Base-by-base conservation (phyloP, 2,888 invertebrate species). In the Lochmaea capreae region DNA sequence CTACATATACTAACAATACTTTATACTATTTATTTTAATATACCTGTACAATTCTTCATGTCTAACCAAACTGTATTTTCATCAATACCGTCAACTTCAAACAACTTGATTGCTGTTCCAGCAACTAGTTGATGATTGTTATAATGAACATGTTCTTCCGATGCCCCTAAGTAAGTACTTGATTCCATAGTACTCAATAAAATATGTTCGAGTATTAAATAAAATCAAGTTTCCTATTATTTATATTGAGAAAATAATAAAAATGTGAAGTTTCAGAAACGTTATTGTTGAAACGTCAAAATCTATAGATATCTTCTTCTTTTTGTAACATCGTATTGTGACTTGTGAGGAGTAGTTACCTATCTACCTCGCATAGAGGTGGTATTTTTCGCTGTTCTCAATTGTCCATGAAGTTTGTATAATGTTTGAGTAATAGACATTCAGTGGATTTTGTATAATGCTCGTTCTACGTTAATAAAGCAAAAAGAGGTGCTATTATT, bases 41-140 rank as follows among this genome's bases (percentile, higher is more conserved):
- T 70, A 70, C 70, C 70, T 49, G 70, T 43, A 63, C 70, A 70
- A 62, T 70, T 70, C 18, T 54, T 63, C 70, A 70, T 63, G 49
- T 63, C 70, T 12, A 70, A 43, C 70, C 70, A 70, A 63, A 63
- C 1, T 11, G 57, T 70, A 54, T 22, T 62, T 57, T 62, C 63
- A 63, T 70, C 70, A 22, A 26, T 18, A 42, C 70, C 70, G 26
- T 63, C 62, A 16, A 63, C 63, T 42, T 54, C 63, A 33, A 70
- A 70, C 14, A 70, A 39, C 61, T 70, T 70, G 14, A 70, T 42
- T 54, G 62, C 54, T 63, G 63, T 42, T 54, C 63, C 70, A n/a
- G 43, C 42, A 18, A 16, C 54, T 22, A 70, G 54, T 63, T 63
- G 4, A 11, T 70, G 63, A 62, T 70, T 70, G n/a, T 70, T 42